Evolutionary conservation across 2,113 vertebrate genomes (phyloP), one percentile per base, ranked within the genome.

Genomic region (Ciconia boyciana): DNA sequence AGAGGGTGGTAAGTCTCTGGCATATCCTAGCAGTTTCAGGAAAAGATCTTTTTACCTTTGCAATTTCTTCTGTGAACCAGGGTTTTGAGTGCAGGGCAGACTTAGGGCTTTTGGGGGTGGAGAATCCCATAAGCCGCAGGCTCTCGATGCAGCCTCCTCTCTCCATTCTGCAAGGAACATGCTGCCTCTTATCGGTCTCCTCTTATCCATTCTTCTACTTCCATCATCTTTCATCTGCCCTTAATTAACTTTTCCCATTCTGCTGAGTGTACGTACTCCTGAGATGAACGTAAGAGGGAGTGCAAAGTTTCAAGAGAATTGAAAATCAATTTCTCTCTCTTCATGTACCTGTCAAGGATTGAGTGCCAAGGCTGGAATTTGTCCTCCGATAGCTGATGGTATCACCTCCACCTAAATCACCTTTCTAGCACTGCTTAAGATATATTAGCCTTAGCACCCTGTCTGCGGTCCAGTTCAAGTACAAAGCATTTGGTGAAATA

Each of bases 251-350:
- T 87, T 15, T 48, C 77, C 89, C 7, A 2, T 65, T 79, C 69
- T 65, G 83, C 86, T 49, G 88, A 77, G 68, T 0, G 26, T 31
- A 11, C 10, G 1, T 17, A 6, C 6, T 82, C 65, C 77, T 6
- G 7, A 79, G 80, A 79, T 91, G 57, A 89, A 60, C 52, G 29
- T 41, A 8, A 26, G 29, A 66, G 51, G 76, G 92, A 92, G 85
- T 11, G 49, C 87, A 39, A 10, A 91, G 80, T 49, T 94, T 57
- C 80, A 4, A 20, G 87, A 85, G 93, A 92, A 94, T 17, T 96
- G 87, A 93, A 94, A 96, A 94, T 87, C 93, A 80, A 80, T 94
- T 94, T 87, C 69, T 79, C 28, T 78, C 61, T 57, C 86, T 61
- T 77, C 15, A 1, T 49, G 61, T 64, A 14, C 74, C 90, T 82